A percentile compares a stretch with the other conserved stretches of the same genome.
phyloP scores from a whole-genome alignment of 2,888 invertebrate species.

The Oscheius sp. region DNA sequence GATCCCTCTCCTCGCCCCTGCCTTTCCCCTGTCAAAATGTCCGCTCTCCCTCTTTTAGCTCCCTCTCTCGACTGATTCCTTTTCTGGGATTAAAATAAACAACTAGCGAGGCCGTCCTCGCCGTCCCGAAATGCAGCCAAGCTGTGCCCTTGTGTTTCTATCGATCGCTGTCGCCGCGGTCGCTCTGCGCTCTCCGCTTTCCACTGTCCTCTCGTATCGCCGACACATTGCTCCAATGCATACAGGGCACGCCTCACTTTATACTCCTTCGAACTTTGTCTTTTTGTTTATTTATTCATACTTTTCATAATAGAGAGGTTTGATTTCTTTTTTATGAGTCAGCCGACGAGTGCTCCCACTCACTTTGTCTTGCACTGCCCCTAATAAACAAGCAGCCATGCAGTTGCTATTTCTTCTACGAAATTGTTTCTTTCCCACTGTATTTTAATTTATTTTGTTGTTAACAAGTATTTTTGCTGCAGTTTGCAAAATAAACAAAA shows the following conservation, averaged over 20 bases:
- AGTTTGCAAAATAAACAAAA: no score
- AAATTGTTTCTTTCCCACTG: no score
- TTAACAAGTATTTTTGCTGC: no score
- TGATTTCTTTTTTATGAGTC: no score
- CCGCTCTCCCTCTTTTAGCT: neutral
- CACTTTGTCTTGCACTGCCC: no score
- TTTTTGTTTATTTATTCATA: no score
- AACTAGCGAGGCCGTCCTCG: conserved; percentile 8
- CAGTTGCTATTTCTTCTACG: no score
- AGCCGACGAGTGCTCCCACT: no score
- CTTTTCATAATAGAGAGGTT: no score
- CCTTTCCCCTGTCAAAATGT: neutral
- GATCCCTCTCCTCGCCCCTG: neutral
- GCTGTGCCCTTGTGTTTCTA: conserved; percentile 21
- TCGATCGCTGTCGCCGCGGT: conserved; percentile 16
- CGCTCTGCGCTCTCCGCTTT: conserved; percentile 21
- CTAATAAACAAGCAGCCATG: no score
- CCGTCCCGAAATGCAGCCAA: conserved; percentile 23
- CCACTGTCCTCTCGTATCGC: conserved; percentile 6
- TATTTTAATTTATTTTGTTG: no score
- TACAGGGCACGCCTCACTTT: conserved; percentile 22
- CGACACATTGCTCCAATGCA: conserved; percentile 26
- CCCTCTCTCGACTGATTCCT: neutral
- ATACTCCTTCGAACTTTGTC: conserved; percentile 6
- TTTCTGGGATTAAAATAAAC: conserved; percentile 30